phyloP scores from a whole-genome alignment of 2,888 invertebrate genomes.

The Chrysomela aeneicollis region DNA sequence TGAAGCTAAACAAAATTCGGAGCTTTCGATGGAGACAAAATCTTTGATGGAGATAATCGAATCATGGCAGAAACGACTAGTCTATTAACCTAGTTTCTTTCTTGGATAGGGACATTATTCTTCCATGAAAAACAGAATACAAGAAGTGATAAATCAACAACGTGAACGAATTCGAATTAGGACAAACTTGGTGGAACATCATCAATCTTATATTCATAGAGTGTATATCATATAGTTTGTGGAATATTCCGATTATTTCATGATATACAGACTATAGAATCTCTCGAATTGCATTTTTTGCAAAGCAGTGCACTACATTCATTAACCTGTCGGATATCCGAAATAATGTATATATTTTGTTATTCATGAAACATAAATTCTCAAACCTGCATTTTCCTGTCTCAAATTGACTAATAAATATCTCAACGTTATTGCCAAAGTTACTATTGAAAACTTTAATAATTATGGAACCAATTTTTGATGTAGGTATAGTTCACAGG shows the following conservation, averaged over 20 bases:
- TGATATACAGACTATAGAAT: neutral
- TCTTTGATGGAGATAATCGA: neutral
- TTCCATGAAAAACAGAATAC: neutral
- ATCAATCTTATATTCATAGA: neutral
- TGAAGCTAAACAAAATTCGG: neutral
- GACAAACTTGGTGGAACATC: neutral
- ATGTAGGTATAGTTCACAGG: too few species aligned
- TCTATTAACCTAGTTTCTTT: constrained; percentile 1
- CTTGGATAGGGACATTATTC: neutral
- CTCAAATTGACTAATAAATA: too few species aligned
- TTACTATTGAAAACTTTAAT: too few species aligned
- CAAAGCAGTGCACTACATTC: too few species aligned
- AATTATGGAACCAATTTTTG: too few species aligned
- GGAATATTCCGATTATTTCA: neutral
- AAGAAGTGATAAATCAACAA: neutral
- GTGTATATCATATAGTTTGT: neutral
- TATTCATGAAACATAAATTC: too few species aligned
- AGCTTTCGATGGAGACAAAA: too few species aligned
- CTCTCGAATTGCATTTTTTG: too few species aligned
- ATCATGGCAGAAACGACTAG: neutral
- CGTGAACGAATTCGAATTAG: neutral
- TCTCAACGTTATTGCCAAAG: too few species aligned
- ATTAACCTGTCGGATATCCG: too few species aligned
- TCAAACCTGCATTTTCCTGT: too few species aligned
- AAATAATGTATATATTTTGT: too few species aligned